Evolutionary conservation across 2,113 vertebrate genomes (phyloP).

Genomic region (Aspidoscelis tigris): DNA sequence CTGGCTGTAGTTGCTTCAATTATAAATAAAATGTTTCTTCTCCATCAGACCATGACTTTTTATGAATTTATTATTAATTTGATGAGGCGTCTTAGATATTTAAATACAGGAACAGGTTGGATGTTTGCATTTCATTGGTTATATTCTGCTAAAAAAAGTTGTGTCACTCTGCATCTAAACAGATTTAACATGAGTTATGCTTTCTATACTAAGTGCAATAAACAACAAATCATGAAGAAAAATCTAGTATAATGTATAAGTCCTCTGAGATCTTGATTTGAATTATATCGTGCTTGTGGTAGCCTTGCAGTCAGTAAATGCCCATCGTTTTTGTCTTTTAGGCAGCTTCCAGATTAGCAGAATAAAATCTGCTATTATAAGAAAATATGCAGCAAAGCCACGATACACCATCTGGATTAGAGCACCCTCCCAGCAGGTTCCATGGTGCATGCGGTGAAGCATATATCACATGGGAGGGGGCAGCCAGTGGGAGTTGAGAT

Average conservation of each 20-base stretch:
- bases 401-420: no score
- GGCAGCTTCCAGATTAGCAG: no score
- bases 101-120: constrained; percentile 32
- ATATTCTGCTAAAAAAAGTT: constrained; percentile 9
- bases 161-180: constrained; percentile 10
- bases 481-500: no score
- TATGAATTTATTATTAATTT: constrained; percentile 37
- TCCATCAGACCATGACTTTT: constrained; percentile 34
- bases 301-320: neutral
- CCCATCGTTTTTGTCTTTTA: no score
- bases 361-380: no score
- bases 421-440: no score
- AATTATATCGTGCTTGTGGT: neutral
- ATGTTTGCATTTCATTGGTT: constrained; percentile 37
- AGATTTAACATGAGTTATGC: constrained; percentile 2
- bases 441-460: no score
- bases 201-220: constrained; percentile 22
- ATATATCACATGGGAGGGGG: no score
- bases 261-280: neutral
- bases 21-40: constrained; percentile 57
- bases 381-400: no score
- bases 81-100: constrained; percentile 20
- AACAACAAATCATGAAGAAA: neutral
- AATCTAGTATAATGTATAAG: neutral
- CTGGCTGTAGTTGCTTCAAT: constrained; percentile 53